Conservation (phyloP, 2,113 vertebrate species). For the Protobothrops flavoviridis region DNA sequence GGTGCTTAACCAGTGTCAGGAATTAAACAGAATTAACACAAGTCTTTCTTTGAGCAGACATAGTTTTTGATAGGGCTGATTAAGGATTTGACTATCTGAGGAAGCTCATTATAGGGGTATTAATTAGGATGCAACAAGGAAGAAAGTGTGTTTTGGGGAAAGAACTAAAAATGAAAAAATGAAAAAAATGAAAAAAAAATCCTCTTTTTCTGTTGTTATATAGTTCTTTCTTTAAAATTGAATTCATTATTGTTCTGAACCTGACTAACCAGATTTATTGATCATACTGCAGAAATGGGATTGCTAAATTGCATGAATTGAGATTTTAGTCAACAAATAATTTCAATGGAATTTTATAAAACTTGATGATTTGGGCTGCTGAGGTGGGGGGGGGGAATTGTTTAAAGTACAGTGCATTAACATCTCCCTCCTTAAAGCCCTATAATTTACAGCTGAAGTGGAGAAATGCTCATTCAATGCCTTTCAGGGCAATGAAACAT, state of each 20-base stretch:
- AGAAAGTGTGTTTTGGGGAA: conserved; percentile 78
- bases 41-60: conserved; percentile 75
- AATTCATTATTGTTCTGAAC: conserved; percentile 46
- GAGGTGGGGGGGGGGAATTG: not conserved
- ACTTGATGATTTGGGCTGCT: not conserved
- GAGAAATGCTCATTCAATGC: not conserved
- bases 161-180: conserved; percentile 47
- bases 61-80: conserved; percentile 80
- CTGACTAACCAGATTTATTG: conserved; percentile 24
- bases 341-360: not conserved
- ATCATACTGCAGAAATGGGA: conserved; percentile 5
- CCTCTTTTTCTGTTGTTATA: conserved; percentile 52
- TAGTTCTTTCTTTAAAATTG: conserved; percentile 36
- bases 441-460: conserved; percentile 27
- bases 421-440: not conserved
- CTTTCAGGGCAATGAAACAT: not conserved
- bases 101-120: conserved; percentile 78
- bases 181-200: not conserved
- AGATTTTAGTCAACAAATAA: conserved; percentile 30
- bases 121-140: conserved; percentile 81
- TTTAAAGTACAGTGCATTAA: not conserved
- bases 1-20: conserved; percentile 78
- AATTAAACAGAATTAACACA: conserved; percentile 82
- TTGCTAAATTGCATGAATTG: not conserved
- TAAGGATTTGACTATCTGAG: conserved; percentile 79